Conservation (phyloP, 1,140 invertebrate genomes). For the Diachasma alloeum region DNA sequence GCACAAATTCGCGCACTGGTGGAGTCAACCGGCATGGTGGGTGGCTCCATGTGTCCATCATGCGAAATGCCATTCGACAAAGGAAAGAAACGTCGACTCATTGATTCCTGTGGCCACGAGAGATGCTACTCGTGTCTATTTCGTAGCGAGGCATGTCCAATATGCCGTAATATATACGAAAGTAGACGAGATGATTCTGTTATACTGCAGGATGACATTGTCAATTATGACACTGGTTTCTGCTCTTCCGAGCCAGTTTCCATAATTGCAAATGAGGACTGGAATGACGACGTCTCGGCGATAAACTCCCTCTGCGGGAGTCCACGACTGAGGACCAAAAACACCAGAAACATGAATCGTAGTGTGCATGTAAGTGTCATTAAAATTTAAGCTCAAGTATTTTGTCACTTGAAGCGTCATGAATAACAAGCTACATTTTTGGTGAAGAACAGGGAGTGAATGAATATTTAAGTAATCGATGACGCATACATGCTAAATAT, state of each 20-base stretch:
- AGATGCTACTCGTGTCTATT: constrained; percentile 94
- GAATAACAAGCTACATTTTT: too few species aligned
- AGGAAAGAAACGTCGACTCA: constrained; percentile 91
- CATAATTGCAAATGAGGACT: constrained; percentile 47
- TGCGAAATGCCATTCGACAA: constrained; percentile 94
- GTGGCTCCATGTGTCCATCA: constrained; percentile 76
- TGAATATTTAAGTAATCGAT: constrained; percentile 1
- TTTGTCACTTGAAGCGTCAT: too few species aligned
- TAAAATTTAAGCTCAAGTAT: too few species aligned
- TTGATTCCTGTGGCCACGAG: constrained; percentile 93
- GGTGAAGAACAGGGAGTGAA: not conserved
- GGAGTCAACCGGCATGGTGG: constrained; percentile 71
- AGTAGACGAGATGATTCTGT: constrained; percentile 21
- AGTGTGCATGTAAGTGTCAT: constrained; percentile 41
- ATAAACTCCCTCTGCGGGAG: constrained; percentile 61
- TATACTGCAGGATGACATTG: constrained; percentile 5
- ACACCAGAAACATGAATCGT: constrained; percentile 38
- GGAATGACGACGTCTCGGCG: constrained; percentile 56
- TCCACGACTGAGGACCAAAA: constrained; percentile 51
- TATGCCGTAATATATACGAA: constrained; percentile 68
- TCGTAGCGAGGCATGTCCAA: constrained; percentile 87
- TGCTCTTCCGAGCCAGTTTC: constrained; percentile 39
- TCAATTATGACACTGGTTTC: constrained; percentile 29
- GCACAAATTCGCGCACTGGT: constrained; percentile 74
- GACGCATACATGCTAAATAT: not conserved